Base-by-base conservation (phyloP, 1,140 invertebrate species). In the Oncopodura yosiiana region DNA sequence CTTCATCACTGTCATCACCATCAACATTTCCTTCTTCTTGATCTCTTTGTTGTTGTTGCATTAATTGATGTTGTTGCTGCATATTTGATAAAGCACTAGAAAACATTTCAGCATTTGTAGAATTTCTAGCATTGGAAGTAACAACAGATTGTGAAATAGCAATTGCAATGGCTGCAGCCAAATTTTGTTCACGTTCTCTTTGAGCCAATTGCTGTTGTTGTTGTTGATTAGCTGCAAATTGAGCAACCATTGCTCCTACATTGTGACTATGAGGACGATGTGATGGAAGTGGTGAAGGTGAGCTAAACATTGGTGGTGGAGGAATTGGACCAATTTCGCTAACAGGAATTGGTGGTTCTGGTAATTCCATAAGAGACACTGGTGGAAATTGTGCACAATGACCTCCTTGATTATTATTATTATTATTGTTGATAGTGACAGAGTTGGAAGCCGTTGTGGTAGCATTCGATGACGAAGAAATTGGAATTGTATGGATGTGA, bases 251-350 rank as follows among this genome's bases (percentile, higher is more conserved):
- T 46, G 38, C 54, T 55, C 41, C 37, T 9, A 16, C 39, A 49
- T 29, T 55, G 49, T 42, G 54, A 45, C 21, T 30, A 55, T 71
- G 60, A 71, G 62, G 74, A 52, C 70, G 74, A 56, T 76, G 73
- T 51, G 71, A 70, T 52, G 76, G 75, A 44, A 78, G 67, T 63
- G 87, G 86, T 71, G 83, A 86, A 26, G 86, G 86, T 51, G 86
- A 87, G 69, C 84, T 88, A 75, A 94, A 93, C 89, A 93, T 93
- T 50, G 88, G 89, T 49, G 90, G 90, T 59, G 90, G 90, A 66
- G 90, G 90, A 69, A 94, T 94, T 38, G 87, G 89, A 30, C 90
- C 89, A 69, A 94, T 92, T 68, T 94, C 90, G 50, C 86, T 90
- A 14, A 93, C 71, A 11, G 86, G 86, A 65, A 92, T 91, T 57